Evolutionary conservation across 2,797 vertebrate genomes (phyloP).

Genomic region (Podarcis lilfordi): DNA sequence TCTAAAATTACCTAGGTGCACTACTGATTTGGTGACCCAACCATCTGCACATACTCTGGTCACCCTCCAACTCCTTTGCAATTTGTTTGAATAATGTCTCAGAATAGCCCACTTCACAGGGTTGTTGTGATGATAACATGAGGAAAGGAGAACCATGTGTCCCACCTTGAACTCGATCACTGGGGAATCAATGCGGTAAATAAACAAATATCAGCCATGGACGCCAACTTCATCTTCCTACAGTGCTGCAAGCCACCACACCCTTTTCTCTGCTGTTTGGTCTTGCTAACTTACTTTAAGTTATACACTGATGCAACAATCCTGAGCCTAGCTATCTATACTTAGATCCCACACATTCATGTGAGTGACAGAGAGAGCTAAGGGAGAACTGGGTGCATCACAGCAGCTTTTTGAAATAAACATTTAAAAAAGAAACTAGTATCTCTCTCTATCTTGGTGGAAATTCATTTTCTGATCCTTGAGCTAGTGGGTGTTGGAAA

Average conservation of each 20-base stretch:
- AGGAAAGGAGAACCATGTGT: too few relatives aligned
- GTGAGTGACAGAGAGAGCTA: too few relatives aligned
- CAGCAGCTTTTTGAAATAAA: background rate
- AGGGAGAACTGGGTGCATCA: too few relatives aligned
- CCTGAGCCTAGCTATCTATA: background rate
- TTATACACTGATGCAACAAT: background rate
- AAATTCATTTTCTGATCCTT: background rate
- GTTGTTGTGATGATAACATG: background rate
- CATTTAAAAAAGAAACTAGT: background rate
- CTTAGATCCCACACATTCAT: background rate
- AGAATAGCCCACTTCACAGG: background rate
- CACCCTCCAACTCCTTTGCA: background rate
- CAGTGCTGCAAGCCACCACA: background rate
- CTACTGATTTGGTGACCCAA: background rate
- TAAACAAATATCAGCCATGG: background rate
- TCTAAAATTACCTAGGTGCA: too few relatives aligned
- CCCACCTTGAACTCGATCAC: too few relatives aligned
- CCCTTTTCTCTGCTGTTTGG: background rate
- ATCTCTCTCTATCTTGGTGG: background rate
- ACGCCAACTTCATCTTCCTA: background rate
- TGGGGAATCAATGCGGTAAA: too few relatives aligned
- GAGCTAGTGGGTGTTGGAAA: background rate
- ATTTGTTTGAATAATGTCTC: background rate
- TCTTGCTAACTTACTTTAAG: background rate
- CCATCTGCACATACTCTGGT: background rate